Evolutionary conservation across 2,797 vertebrate species (phyloP).

Genomic region (Uromys caudimaculatus): DNA sequence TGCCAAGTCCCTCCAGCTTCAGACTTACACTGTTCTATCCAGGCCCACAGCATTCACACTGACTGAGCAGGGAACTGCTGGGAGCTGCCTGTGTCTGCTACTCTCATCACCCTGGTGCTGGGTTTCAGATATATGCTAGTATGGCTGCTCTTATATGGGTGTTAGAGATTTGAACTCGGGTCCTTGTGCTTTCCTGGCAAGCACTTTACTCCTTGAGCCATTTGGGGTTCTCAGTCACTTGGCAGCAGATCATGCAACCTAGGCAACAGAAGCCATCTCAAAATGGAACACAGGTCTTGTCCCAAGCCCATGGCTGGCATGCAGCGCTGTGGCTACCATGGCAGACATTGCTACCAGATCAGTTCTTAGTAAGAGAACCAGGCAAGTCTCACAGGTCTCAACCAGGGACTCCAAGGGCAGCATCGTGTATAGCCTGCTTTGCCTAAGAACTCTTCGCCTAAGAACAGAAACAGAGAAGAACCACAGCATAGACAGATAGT

Average conservation of each 20-base stretch:
- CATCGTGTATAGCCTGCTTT: background rate
- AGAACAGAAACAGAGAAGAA: background rate
- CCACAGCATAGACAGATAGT: background rate
- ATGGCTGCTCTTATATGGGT: too few relatives aligned
- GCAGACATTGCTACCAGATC: background rate
- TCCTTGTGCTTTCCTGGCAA: too few relatives aligned
- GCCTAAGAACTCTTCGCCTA: background rate
- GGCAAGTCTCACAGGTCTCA: background rate
- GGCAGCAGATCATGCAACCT: background rate
- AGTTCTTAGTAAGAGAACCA: background rate
- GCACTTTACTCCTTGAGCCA: too few relatives aligned
- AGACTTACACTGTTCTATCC: background rate
- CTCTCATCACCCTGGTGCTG: too few relatives aligned
- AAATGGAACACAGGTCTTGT: background rate
- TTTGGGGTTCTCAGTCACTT: background rate
- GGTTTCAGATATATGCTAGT: too few relatives aligned
- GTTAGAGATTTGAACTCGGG: too few relatives aligned
- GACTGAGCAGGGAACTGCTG: too few relatives aligned
- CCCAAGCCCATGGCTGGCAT: background rate
- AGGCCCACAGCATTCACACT: background rate
- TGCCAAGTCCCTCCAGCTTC: background rate
- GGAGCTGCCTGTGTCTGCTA: too few relatives aligned
- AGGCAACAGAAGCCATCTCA: background rate
- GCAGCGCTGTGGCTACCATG: background rate
- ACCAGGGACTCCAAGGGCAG: background rate